phyloP scores from a whole-genome alignment of 2,797 vertebrate genomes.

The Sorex maritimensis region DNA sequence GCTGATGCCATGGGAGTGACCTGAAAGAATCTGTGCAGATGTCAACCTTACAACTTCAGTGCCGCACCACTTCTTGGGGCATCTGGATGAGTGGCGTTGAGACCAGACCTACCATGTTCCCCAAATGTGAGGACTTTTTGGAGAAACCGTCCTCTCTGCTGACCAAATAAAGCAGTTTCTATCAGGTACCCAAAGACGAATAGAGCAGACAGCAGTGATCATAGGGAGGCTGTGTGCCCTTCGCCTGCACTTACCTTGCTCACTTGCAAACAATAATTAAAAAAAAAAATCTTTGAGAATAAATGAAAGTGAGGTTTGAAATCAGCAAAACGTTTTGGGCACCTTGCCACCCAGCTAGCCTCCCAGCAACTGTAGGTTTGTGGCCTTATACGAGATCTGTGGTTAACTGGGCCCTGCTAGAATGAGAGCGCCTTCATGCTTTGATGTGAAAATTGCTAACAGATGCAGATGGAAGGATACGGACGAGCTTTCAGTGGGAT shows the following conservation, averaged over 20 bases:
- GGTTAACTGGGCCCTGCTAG: not conserved
- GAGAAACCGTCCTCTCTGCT: conserved; percentile 57
- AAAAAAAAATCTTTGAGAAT: conserved; percentile 44
- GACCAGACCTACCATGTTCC: conserved; percentile 57
- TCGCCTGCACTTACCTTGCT: conserved; percentile 34
- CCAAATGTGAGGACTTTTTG: conserved; percentile 11
- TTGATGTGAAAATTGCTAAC: conserved; percentile 45
- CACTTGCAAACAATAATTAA: conserved; percentile 37
- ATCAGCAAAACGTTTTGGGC: conserved; percentile 39
- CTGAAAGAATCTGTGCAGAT: conserved; percentile 16
- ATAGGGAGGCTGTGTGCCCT: not conserved
- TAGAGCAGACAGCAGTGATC: conserved; percentile 11
- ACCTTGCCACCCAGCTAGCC: conserved; percentile 52
- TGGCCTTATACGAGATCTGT: not conserved
- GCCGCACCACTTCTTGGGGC: not conserved
- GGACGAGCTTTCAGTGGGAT: not conserved
- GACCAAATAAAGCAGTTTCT: conserved; percentile 77
- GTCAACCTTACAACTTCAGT: not conserved
- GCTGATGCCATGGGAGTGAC: not conserved
- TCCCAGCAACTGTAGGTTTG: conserved; percentile 40
- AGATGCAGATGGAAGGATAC: not conserved
- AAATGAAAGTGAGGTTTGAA: conserved; percentile 75
- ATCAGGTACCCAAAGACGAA: conserved; percentile 61
- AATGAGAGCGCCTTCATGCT: conserved; percentile 14
- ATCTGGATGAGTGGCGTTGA: not conserved